phyloP scores from a whole-genome alignment of 2,797 vertebrate genomes.

The Eulemur mongoz region DNA sequence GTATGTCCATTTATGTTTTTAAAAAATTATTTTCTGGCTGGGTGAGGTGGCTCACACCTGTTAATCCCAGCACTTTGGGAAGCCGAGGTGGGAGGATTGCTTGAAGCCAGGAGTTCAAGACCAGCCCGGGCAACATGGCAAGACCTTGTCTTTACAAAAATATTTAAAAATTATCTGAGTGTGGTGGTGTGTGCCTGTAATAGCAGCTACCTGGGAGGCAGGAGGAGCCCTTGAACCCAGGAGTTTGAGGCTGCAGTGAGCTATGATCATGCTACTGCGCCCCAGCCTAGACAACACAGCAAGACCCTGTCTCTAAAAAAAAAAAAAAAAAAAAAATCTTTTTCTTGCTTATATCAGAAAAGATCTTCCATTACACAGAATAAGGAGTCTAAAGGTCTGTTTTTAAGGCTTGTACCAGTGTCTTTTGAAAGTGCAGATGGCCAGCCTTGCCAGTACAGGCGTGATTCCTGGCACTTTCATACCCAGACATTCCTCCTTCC shows the following conservation, averaged over 20 bases:
- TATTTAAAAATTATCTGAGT: background rate
- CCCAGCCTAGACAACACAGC: too few relatives aligned
- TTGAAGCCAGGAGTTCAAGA: background rate
- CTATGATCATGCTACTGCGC: background rate
- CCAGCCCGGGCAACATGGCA: background rate
- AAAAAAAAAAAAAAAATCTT: background rate
- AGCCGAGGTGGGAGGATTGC: background rate
- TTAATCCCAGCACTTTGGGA: background rate
- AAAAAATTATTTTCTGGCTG: background rate
- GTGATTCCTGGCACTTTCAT: background rate
- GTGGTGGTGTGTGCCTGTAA: background rate
- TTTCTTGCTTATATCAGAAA: background rate
- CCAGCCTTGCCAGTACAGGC: background rate
- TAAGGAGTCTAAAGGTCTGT: background rate
- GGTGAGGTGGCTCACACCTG: background rate
- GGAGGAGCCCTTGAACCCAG: background rate
- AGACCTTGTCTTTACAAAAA: background rate
- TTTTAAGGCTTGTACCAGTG: background rate
- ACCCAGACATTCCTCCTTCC: background rate
- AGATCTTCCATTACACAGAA: background rate
- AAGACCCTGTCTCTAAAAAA: background rate
- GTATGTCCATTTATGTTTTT: background rate
- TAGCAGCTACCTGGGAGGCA: background rate
- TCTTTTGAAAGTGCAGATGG: background rate
- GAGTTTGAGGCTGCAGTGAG: background rate